Conservation (phyloP, 2,113 vertebrate genomes). For the Numenius arquata region DNA sequence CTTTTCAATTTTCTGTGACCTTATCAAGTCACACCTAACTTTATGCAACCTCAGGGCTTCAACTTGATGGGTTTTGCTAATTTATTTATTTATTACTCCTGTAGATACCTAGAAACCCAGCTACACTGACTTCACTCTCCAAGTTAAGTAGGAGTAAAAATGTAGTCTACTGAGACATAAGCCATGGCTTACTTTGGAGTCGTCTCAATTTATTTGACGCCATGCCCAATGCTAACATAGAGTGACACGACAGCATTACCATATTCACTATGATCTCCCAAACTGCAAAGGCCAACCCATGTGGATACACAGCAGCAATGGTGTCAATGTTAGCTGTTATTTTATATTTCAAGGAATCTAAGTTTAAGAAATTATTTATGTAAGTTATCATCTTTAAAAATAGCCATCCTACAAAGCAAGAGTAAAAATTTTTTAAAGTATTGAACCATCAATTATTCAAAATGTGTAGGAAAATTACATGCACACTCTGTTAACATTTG, state of each 20-base stretch:
- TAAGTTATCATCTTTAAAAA: not conserved
- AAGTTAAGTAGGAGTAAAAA: not conserved
- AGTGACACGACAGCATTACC: not conserved
- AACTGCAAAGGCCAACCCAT: not conserved
- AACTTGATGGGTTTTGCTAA: not conserved
- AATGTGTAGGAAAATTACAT: not conserved
- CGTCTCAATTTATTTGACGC: not conserved
- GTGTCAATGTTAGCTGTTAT: not conserved
- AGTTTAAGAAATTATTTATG: not conserved
- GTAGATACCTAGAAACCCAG: not conserved
- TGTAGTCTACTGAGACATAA: not conserved
- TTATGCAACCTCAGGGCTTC: not conserved
- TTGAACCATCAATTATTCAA: not conserved
- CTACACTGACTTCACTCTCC: not conserved
- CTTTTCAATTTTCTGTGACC: not conserved
- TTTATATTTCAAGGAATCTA: not conserved
- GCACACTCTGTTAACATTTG: not conserved
- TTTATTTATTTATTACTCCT: not conserved
- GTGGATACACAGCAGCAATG: not conserved
- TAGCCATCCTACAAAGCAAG: not conserved
- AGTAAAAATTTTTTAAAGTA: not conserved
- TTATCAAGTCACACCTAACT: not conserved
- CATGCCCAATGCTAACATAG: not conserved
- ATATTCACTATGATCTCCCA: not conserved
- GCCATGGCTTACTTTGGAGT: not conserved